Percentiles rank a stretch among this genome's conserved stretches.
Conservation (phyloP, 2,888 invertebrate genomes). For the Chironomus riparius region DNA sequence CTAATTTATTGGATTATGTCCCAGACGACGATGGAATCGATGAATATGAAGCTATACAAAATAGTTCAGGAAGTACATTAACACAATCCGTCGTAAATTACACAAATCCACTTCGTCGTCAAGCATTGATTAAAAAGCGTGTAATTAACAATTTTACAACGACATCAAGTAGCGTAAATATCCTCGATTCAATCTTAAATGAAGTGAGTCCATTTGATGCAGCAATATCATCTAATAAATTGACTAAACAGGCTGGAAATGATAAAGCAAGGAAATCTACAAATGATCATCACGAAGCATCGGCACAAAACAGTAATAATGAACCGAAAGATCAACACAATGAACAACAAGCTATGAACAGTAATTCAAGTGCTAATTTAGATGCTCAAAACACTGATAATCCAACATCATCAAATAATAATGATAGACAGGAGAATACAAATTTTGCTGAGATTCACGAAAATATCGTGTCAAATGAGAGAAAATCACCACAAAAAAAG, state of each 20-base stretch:
- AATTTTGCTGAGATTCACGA: neutral
- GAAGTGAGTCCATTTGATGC: neutral
- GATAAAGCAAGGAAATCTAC: neutral
- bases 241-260: neutral
- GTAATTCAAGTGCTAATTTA: neutral
- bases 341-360: neutral
- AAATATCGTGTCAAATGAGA: neutral
- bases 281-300: neutral
- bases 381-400: neutral
- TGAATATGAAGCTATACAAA: neutral
- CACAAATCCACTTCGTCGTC: neutral
- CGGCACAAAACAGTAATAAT: neutral
- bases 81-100: neutral
- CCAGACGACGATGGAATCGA: neutral
- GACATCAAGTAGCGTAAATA: neutral
- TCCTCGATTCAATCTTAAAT: constrained; percentile 11
- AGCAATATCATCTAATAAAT: neutral
- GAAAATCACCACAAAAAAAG: neutral
- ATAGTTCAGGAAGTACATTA: neutral
- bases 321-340: neutral
- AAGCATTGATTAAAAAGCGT: neutral
- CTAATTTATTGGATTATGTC: constrained; percentile 18
- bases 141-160: constrained; percentile 12
- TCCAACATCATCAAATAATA: neutral
- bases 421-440: neutral